Conservation (phyloP, 1,140 invertebrate species). For the Pseudoatta argentina region DNA sequence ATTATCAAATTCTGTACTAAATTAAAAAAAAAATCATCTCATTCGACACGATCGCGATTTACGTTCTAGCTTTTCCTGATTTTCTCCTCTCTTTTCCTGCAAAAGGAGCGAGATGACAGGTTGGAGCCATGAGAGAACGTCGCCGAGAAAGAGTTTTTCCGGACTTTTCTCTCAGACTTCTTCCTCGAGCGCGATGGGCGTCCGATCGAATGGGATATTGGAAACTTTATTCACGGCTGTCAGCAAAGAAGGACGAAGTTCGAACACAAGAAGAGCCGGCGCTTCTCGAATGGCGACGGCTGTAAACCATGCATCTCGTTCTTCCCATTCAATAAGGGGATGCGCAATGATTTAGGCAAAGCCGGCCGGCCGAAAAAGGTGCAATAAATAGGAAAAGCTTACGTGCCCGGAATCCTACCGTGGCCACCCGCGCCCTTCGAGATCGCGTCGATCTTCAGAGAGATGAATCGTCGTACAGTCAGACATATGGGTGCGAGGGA, state of each 20-base stretch:
- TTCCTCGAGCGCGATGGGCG: conserved; percentile 25
- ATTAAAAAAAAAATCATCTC: neutral
- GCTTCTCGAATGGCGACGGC: conserved; percentile 70
- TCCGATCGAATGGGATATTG: conserved; percentile 73
- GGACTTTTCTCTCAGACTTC: conserved; percentile 34
- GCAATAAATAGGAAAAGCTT: conserved; percentile 80
- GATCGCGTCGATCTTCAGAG: conserved; percentile 66
- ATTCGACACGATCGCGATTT: neutral
- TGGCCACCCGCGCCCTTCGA: conserved; percentile 54
- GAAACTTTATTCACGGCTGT: conserved; percentile 75
- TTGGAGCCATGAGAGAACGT: conserved; percentile 13
- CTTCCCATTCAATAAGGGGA: conserved; percentile 81
- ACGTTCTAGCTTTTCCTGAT: neutral
- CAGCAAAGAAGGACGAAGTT: conserved; percentile 48
- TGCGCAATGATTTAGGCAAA: conserved; percentile 82
- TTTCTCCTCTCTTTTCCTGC: neutral
- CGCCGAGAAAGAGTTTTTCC: conserved; percentile 31
- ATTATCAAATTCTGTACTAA: neutral
- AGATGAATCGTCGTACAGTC: conserved; percentile 64
- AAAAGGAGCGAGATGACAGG: conserved; percentile 2
- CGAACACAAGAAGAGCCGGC: conserved; percentile 6
- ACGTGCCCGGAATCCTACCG: conserved; percentile 81
- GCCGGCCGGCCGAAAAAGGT: conserved; percentile 77
- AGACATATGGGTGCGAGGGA: conserved; percentile 34
- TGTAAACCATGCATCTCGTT: conserved; percentile 79